These are phyloP conservation scores for Trachelus stipa DNA, from an alignment of 2,888 invertebrate species.

Conservation along the genomic window DNA sequence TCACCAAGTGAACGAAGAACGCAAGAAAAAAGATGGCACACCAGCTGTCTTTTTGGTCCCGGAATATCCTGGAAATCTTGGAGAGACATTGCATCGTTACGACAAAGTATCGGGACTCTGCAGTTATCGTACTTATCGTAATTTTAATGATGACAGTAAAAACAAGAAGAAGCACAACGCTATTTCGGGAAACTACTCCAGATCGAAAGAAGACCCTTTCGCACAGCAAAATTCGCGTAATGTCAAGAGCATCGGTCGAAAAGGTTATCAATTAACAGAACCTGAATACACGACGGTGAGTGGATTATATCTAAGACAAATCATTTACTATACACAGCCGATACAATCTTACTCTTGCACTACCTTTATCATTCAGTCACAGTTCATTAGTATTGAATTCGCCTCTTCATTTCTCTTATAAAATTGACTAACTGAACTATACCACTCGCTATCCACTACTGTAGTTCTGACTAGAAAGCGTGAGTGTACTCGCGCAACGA, in stretches of 20 bases:
- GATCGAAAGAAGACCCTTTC: background rate
- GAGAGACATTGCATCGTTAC: background rate
- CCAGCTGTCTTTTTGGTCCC: conserved; percentile 22
- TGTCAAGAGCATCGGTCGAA: conserved; percentile 1
- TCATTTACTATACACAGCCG: background rate
- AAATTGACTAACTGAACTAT: background rate
- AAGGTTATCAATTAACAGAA: conserved; percentile 18
- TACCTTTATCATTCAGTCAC: background rate
- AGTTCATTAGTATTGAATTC: background rate
- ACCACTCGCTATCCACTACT: background rate
- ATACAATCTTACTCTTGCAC: background rate
- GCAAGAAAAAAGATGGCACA: conserved; percentile 20
- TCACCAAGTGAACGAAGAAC: conserved; percentile 14
- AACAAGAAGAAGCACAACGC: background rate
- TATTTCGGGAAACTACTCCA: background rate
- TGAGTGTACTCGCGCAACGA: background rate
- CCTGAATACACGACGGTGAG: conserved; percentile 50
- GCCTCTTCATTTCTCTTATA: background rate
- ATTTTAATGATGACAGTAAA: background rate
- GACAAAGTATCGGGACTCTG: background rate
- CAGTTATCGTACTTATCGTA: background rate
- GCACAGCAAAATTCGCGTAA: background rate
- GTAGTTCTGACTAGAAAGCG: background rate
- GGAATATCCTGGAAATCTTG: conserved; percentile 17
- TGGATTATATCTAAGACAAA: conserved; percentile 4